Base-by-base conservation (phyloP, 1,140 invertebrate genomes). In the Chrysopa pallens region DNA sequence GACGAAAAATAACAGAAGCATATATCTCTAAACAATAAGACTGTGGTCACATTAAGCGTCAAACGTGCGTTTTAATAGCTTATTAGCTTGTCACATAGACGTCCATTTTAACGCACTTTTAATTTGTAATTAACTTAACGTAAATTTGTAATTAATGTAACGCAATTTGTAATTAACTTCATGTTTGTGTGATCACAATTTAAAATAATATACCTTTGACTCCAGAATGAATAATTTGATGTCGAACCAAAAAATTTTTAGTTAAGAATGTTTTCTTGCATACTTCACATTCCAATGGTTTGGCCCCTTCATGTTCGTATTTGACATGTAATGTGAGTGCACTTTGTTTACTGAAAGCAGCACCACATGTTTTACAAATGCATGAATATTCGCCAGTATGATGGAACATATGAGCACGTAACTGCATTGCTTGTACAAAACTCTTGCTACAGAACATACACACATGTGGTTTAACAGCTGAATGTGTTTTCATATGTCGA, bases 331-430 rank as follows among this genome's bases (percentile, higher is more conserved):
- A 23, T 5, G 17, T 23, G 17, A 23, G 17, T 3, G 17, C 17
- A 23, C 5, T 23, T 23, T 23, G 17, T 23, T 23, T 23, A 23
- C 17, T 86, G 53, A 86, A 88, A 8, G 73, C 70, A 45, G 79
- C 76, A 1, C 68, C 67, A 54, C 84, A 88, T 35, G 73, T 54
- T n/a, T 74, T 69, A 53, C 84, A 87, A 36, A 69, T 67, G 52
- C 73, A 82, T 1, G 78, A 78, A 55, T 80, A 76, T 56, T 83
- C 71, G 6, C 76, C 75, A 4, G 73, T 77, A 51, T 83, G 80
- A 53, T 80, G 76, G 51, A 79, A 80, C 40, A 80, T 63, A 55
- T 84, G 80, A 2, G 31, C 14, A 29, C 28, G 17, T 28, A 39
- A 27, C 9, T 51, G 47, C 13, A 38, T 40, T 15, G 36, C 44